Base-by-base conservation (phyloP, 2,888 invertebrate species). In the Drosophila colorata region DNA sequence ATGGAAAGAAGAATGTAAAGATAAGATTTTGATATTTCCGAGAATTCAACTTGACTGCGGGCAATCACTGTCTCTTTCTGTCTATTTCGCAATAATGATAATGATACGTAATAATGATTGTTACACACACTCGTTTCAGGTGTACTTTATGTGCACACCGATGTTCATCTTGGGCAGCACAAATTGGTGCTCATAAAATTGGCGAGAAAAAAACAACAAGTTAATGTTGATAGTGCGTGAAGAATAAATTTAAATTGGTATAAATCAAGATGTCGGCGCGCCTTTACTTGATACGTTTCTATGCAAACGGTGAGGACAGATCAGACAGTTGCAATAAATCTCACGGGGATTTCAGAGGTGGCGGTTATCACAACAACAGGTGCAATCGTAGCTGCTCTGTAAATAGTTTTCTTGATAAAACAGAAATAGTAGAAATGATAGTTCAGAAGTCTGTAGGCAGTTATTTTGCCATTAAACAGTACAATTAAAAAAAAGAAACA, bases 221-320 rank as follows among this genome's bases (percentile, higher is more conserved):
- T 78, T 43, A 66, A 59, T 59, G 59, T 31, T 38, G n/a, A 48
- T 52, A 75, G 79, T 86, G 82, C 87, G 82, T 83, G 82, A 83
- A 83, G 37, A 79, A 75, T 86, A 88, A 86, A 83, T 78, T 69
- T 71, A 71, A 44, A 52, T 69, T 68, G 14, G 8, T 37, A 71
- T 83, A 88, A 83, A 83, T 86, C 57, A 69, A 37, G 20, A n/a
- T 31, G 41, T n/a, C 9, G 20, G 16, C n/a, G 31, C 33, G 38
- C 6, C 48, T 6, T 1, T 4, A n/a, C n/a, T n/a, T 7, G 63
- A 5, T 16, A 16, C 40, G 31, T 11, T 47, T 37, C 38, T n/a
- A 35, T 25, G 9, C 9, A 59, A 25, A 28, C 20, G 16, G 41
- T 43, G 61, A 25, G 46, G 35, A 52, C 57, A 52, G 59, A 20